Evolutionary conservation across 2,797 vertebrate species (phyloP), one percentile per base, ranked within the genome.

Genomic region (Gorsachius magnificus): DNA sequence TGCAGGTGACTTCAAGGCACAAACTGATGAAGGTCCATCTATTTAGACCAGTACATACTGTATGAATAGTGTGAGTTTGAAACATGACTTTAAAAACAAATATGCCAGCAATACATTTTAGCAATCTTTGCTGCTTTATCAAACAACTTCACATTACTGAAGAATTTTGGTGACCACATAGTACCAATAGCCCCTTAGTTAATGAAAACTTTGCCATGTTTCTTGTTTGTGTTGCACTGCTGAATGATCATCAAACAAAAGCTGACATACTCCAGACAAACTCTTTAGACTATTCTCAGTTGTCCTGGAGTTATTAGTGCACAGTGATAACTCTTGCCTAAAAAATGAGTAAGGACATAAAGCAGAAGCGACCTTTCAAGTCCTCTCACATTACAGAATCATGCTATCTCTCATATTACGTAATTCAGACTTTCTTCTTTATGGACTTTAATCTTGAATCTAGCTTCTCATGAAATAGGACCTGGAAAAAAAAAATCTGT

Each of bases 361-460:
- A 76, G 80, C 69, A 91, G 43, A 89, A 91, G 38, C 0, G 1
- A 71, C 60, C 20, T 84, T 82, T 57, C 48, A 45, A 25, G 35
- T 70, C 66, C 51, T 74, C 45, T 12, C 0, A 3, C 50, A 28
- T 31, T 20, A 87, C 26, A 68, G 69, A 80, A 43, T 10, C 58
- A 41, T 1, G 1, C 28, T 41, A 1, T 9, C 18, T 25, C 56
- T 57, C 43, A 22, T 19, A 28, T 29, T 29, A 38, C 6, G 0
- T 13, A 83, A 87, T 16, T 58, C 46, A 64, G 11, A 17, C 14
- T 64, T 68, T 80, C 28, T 75, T 84, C 82, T 78, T 85, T 46
- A 54, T 2, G 4, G 38, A 65, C 41, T 94, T 87, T 4, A 51
- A 53, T 43, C 56, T 31, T 60, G 28, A 83, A 36, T 60, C 29